These are phyloP conservation scores for Pristionchus mayeri DNA, from an alignment of 2,888 invertebrate species.

Conservation along the genomic window DNA sequence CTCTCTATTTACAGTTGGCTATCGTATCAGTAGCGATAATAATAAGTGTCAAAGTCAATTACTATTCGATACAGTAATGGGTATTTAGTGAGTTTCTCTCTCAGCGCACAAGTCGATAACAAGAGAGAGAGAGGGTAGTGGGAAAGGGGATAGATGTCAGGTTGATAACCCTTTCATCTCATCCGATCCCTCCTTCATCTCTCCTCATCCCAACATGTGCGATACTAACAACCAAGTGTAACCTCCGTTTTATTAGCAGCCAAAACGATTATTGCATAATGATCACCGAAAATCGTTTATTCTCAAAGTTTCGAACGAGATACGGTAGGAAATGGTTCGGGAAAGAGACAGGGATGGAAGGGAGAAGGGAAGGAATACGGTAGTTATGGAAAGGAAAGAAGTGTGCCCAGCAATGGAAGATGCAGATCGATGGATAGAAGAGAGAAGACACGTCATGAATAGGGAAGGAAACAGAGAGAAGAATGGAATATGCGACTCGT, in stretches of 20 bases:
- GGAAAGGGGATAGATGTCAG: slow-evolving; percentile 34
- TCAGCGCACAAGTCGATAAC: slow-evolving; percentile 18
- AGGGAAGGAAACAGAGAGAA: slow-evolving; percentile 4
- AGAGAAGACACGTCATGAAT: slow-evolving; percentile 42
- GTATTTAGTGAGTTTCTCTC: slow-evolving; percentile 43
- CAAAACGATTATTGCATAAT: slow-evolving; percentile 37
- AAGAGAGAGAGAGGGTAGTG: slow-evolving; percentile 3
- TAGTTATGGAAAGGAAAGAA: slow-evolving; percentile 33
- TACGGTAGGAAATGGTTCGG: slow-evolving; percentile 2
- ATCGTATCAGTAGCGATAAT: slow-evolving; percentile 41
- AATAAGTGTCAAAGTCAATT: slow-evolving; percentile 44
- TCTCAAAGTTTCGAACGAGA: slow-evolving; percentile 23
- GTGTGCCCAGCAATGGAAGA: slow-evolving; percentile 24
- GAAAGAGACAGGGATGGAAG: slow-evolving; percentile 13
- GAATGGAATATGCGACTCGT: slow-evolving; percentile 22
- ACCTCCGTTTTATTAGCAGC: slow-evolving; percentile 37
- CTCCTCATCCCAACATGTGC: slow-evolving; percentile 38
- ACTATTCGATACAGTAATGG: slow-evolving; percentile 41
- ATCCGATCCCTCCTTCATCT: slow-evolving; percentile 1
- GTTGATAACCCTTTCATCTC: slow-evolving; percentile 43
- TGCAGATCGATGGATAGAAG: slow-evolving; percentile 39
- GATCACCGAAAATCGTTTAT: slow-evolving; percentile 38
- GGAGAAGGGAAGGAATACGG: neutral
- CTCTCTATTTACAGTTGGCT: slow-evolving; percentile 24
- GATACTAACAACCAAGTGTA: slow-evolving; percentile 38